Conservation (phyloP, 2,113 vertebrate species). For the Accipiter virgatus region DNA sequence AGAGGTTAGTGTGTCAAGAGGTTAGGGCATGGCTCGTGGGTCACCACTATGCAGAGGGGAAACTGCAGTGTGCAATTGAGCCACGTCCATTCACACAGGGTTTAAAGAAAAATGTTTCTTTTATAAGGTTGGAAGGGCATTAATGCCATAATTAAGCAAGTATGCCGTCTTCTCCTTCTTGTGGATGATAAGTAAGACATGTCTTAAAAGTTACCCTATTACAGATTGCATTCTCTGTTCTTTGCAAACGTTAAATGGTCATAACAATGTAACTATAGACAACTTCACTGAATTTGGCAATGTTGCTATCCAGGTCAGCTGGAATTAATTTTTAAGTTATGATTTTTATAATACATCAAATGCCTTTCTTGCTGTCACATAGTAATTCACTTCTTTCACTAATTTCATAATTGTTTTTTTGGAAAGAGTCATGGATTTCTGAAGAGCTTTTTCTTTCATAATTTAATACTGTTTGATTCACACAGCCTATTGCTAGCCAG, state of each 20-base stretch:
- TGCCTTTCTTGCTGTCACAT: background rate
- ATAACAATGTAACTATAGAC: background rate
- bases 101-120: background rate
- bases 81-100: background rate
- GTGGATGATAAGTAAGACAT: background rate
- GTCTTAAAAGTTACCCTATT: background rate
- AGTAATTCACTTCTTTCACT: background rate
- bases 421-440: background rate
- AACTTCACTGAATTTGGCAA: conserved; percentile 22
- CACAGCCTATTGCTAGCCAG: background rate
- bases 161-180: background rate
- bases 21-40: background rate
- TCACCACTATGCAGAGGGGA: background rate
- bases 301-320: background rate
- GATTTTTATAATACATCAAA: background rate
- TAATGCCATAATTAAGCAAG: background rate
- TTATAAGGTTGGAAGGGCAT: background rate
- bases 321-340: conserved; percentile 20
- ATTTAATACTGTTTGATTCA: conserved; percentile 18
- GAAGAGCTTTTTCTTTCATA: background rate
- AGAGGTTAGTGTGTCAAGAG: background rate
- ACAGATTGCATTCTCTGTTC: background rate
- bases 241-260: background rate
- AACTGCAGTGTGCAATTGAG: background rate
- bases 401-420: conserved; percentile 27